Evolutionary conservation across 2,113 vertebrate genomes (phyloP).

Genomic region (Zapornia atra): DNA sequence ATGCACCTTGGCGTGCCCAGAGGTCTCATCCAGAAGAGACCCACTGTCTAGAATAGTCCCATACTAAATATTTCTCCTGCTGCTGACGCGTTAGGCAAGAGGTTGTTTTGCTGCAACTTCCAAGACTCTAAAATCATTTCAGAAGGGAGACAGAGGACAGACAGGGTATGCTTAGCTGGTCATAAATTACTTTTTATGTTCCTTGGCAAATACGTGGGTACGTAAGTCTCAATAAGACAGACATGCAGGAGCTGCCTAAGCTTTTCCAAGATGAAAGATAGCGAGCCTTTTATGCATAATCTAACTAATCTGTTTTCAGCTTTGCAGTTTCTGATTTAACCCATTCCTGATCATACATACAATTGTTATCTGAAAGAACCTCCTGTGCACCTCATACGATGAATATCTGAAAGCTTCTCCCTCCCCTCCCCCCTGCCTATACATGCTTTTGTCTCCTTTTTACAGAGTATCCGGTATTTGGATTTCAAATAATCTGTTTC

Average conservation of each 20-base stretch:
- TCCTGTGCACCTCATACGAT: neutral
- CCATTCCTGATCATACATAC: neutral
- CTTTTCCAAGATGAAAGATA: neutral
- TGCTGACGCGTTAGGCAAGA: neutral
- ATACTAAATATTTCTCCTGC: neutral
- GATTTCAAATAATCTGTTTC: neutral
- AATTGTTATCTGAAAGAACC: neutral
- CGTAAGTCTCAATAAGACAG: neutral
- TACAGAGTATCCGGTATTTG: neutral
- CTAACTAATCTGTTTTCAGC: neutral
- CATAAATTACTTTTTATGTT: neutral
- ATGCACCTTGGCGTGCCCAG: neutral
- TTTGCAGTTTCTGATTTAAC: neutral
- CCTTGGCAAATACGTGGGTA: neutral
- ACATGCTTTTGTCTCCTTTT: neutral
- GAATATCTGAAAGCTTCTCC: neutral
- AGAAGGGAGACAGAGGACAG: neutral
- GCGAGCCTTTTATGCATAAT: neutral
- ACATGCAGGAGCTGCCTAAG: neutral
- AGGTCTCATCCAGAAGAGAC: neutral
- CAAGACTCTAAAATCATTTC: neutral
- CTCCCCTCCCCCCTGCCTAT: neutral
- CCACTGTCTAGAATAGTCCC: no score
- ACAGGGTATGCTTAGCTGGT: neutral
- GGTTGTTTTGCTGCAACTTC: neutral